Base-by-base conservation (phyloP, 2,888 invertebrate species). In the Uropetala carovei region DNA sequence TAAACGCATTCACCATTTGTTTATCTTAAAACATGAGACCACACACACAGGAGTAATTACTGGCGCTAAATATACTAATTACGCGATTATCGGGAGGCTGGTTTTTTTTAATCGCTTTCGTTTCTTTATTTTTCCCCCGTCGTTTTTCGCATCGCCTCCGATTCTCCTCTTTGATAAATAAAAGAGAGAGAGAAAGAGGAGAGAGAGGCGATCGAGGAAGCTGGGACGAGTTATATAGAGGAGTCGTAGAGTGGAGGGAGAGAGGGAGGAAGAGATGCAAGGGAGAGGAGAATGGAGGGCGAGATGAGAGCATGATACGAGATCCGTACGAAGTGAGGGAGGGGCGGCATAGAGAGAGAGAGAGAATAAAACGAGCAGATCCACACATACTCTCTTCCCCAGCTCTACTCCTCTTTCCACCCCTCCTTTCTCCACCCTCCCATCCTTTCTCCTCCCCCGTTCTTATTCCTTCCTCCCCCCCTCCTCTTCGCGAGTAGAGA, bases 1-100 rank as follows among this genome's bases (percentile, higher is more conserved):
- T 7, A 43, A 68, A 68, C n/a, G 43, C 89, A 56, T 68, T 18
- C 89, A 30, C 56, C 43, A 16, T 89, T 64, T 16, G 64, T 64
- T 64, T 43, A 22, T 64, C 64, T 43, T 3, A 64, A 89, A 89
- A 89, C 68, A n/a, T 89, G 89, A 89, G 89, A 89, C 89, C 64
- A 68, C 60, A 27, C 43, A 68, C 89, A 22, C 68, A 43, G 68
- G 18, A 56, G 64, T 64, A 43, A 89, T 68, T 68, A 89, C 59
- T n/a, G 60, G 56, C 43, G n/a, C 64, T 89, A 60, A 43, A 89
- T 13, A 58, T 89, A 68, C 89, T 89, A 64, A 89, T 68, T 89
- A 68, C 30, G 18, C 60, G 68, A 89, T 89, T 89, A 89, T 89
- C 89, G 43, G 14, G 64, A 89, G 57, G 64, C 75, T 68, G 64